Base-by-base conservation (phyloP, 2,888 invertebrate species). In the Clanis bilineata region DNA sequence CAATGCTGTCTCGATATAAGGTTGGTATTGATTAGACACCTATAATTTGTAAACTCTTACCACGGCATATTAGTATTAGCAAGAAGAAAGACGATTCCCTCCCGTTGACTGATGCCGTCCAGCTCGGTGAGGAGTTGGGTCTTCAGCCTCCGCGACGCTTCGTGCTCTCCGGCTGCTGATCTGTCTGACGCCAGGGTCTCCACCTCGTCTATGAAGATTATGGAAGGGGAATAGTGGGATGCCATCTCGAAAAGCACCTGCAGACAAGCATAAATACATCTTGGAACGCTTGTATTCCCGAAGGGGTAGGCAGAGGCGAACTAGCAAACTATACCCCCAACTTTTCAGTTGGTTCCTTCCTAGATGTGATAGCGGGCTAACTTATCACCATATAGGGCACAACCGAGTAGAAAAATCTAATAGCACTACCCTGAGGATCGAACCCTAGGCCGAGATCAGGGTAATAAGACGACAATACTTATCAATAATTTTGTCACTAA, bases 51-150 rank as follows among this genome's bases (percentile, higher is more conserved):
- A 2, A 47, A 15, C 23, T 18, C 73, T 73, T 82, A 96, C 98
- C 98, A 98, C 1, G 98, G 98, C 71, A 96, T 93, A 85, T 98
- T 98, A 1, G 98, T 97, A 62, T 97, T 97, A 15, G 97, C 98
- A 56, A 98, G 92, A 51, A 96, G 90, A 80, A 96, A 96, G 62
- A 96, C 95, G 60, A 93, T 90, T n/a, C 95, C 94, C 28, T 94
- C 93, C 12, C 93, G 85, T 4, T 93, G 93, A 2, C 93, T 87
- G 58, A 95, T 89, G 1, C 98, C 98, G 78, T 98, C 98, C 72
- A 98, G 93, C 79, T 98, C 96, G 0, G 96, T 95, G 9, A 98
- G 93, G 21, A 98, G 92, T 84, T 98, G 98, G 56, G 98, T 95
- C 90, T 97, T 97, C 79, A 98, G 95, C 60, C 98, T 91, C 62